Evolutionary conservation across 2,888 invertebrate species (phyloP), one percentile per base, ranked within the genome.

Genomic region (Mystacides longicornis): DNA sequence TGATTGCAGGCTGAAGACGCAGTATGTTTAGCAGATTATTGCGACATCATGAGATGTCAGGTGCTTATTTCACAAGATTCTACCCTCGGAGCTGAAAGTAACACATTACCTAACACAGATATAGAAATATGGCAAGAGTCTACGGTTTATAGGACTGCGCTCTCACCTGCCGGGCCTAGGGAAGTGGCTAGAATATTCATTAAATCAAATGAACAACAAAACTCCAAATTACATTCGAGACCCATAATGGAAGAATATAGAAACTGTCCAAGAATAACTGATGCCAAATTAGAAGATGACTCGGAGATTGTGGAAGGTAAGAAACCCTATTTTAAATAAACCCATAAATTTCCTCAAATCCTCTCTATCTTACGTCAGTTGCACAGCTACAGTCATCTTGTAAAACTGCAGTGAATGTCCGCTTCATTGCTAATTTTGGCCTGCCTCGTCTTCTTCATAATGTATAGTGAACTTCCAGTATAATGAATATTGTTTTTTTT

Each of bases 1-100:
- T n/a, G n/a, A n/a, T 67, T 66, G 23, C 67, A 93, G 93, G 91
- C 87, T 54, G 91, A 93, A 74, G 93, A 93, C 72, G 87, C 92
- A 60, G 88, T 94, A 66, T 95, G 95, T 72, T 80, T 94, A 66
- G 92, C 93, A 51, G 93, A 94, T 72, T 94, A 89, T 75, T 96
- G 95, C 79, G 94, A 95, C 75, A 90, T 95, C 65, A 93, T 95
- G 87, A 83, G 95, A 64, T 95, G 95, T 72, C 92, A 93, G 70
- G 91, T 94, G 52, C 76, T 93, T 64, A 80, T 85, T 62, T 84
- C 86, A 58, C 85, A 88, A 68, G 87, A 88, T 60, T 75, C 77
- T 51, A 79, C 73, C 59, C 65, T 78, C 42, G 71, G 82, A 65
- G 78, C 82, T 62, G 85, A 83, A 60, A 83, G 83, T 65, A 80